Base-by-base conservation (phyloP, 2,797 vertebrate genomes). In the Schizopygopsis malacanthus region DNA sequence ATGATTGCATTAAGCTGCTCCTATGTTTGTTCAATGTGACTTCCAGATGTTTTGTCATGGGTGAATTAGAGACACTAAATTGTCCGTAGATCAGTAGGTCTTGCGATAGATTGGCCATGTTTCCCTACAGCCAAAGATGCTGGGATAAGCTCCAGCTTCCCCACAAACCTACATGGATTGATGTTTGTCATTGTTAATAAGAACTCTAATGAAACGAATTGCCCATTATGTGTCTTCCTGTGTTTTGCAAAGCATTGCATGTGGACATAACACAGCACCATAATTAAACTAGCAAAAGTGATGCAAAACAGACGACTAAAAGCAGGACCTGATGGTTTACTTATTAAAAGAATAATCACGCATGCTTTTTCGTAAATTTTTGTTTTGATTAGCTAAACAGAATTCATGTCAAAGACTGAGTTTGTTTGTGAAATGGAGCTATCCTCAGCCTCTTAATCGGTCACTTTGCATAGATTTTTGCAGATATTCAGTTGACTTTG, bases 231-330 rank as follows among this genome's bases (percentile, higher is more conserved):
- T 37, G 28, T 3, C 50, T 20, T 56, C 33, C 13, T 22, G 33
- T 77, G 41, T 39, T 77, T 20, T 77, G 28, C 20, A 56, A 77
- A 10, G 50, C 50, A 77, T 77, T 70, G 39, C 18, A 43, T 41
- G 4, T 70, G 15, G 28, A 18, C 13, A 15, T 37, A 28, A 15
- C 8, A 70, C 20, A 43, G 20, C 39, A 11, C 2, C 28, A 33
- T 65, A 65, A 65, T 33, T 65, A 2, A 47, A 28, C 45, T 52
- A 47, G 70, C 41, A 15, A 45, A 73, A 50, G 20, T 15, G n/a
- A 45, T 13, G 5, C 22, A 16, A 73, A 73, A 47, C 43, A 73
- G 12, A 71, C 1, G 12, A 33, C 28, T 16, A 70, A 2, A 20
- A 39, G 37, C 37, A 70, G 37, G 7, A 70, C 41, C 18, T 70